phyloP scores from a whole-genome alignment of 2,113 vertebrate species.

The Podarcis cretensis region DNA sequence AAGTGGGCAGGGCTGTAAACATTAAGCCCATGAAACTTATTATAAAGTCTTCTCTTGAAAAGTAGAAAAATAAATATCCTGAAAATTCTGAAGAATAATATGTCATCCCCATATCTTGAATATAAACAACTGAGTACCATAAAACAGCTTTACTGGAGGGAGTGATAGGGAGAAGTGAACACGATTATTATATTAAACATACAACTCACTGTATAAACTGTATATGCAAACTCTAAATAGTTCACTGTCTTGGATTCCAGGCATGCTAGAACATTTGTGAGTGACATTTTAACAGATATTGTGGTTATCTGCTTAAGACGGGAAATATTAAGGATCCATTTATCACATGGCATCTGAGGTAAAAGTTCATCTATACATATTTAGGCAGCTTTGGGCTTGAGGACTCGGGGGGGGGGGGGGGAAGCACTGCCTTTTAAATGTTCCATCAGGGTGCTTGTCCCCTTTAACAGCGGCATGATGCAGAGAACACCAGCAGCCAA shows the following conservation, averaged over 20 bases:
- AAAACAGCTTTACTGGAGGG: neutral
- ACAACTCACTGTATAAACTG: neutral
- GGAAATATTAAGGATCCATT: neutral
- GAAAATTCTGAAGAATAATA: conserved; percentile 18
- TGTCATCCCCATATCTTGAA: neutral
- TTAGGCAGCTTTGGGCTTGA: neutral
- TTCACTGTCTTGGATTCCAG: conserved; percentile 22
- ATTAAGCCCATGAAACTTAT: conserved; percentile 9
- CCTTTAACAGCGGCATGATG: neutral
- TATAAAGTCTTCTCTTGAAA: conserved; percentile 9
- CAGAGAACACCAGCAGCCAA: neutral
- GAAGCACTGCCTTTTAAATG: neutral
- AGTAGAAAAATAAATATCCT: neutral
- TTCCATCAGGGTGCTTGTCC: neutral
- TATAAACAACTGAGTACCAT: conserved; percentile 5
- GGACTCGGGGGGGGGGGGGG: no score
- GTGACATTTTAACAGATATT: neutral
- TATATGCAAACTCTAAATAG: neutral
- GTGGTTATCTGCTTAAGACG: neutral
- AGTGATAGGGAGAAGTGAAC: neutral
- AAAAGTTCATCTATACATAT: neutral
- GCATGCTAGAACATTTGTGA: neutral
- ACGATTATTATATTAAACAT: neutral
- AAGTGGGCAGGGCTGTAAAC: neutral
- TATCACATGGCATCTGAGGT: neutral